phyloP scores from a whole-genome alignment of 37 sponge, comb jelly and placozoan species.

The Ephydatia muelleri region DNA sequence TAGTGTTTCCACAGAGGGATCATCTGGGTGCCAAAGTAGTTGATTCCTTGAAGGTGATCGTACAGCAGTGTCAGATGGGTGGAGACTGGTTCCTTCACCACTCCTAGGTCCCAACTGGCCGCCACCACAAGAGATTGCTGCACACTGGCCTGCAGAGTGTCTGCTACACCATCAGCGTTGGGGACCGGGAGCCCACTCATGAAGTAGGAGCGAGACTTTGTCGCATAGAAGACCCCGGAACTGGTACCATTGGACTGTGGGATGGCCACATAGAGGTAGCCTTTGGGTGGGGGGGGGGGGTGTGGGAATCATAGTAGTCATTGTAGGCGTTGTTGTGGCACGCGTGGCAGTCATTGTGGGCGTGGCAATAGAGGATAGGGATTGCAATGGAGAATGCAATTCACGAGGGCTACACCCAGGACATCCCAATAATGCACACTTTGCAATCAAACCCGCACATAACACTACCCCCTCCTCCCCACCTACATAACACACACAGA shows the following conservation, averaged over 20 bases:
- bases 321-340: too few species aligned
- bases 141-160: background rate
- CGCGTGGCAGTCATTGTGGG: too few species aligned
- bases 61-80: slow-evolving; percentile 34
- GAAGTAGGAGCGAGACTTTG: background rate
- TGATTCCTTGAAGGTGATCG: slow-evolving; percentile 31
- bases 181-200: background rate
- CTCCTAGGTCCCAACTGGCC: slow-evolving; percentile 71
- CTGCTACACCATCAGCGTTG: background rate
- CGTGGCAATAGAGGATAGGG: too few species aligned
- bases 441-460: too few species aligned
- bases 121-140: slow-evolving; percentile 69
- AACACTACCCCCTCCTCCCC: too few species aligned
- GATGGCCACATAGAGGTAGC: background rate
- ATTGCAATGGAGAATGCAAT: too few species aligned
- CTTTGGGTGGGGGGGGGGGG: too few species aligned
- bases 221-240: background rate
- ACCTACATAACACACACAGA: too few species aligned
- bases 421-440: too few species aligned
- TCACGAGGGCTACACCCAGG: too few species aligned
- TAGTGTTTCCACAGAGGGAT: background rate
- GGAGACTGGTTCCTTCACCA: slow-evolving; percentile 25
- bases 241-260: background rate
- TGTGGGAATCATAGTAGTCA: too few species aligned
- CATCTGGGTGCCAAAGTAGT: background rate